Evolutionary conservation across 2,797 vertebrate genomes (phyloP).

Genomic region (Centroberyx gerrardi): DNA sequence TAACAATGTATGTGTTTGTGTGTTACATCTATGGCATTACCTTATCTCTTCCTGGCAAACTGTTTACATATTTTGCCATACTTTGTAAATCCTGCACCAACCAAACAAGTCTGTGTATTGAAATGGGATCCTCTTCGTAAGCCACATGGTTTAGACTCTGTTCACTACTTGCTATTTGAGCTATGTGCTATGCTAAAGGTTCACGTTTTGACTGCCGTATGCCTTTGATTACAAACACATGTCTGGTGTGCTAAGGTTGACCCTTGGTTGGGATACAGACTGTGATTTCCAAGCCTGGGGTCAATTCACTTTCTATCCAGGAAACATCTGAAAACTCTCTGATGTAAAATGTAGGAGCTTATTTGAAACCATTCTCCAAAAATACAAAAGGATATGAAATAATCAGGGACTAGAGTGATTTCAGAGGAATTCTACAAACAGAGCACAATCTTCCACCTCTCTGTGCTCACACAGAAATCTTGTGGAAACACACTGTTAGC

Average conservation of each 20-base stretch:
- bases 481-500: conserved; percentile 32
- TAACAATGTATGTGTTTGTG: conserved; percentile 27
- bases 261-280: conserved; percentile 55
- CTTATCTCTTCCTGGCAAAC: not conserved
- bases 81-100: too few relatives aligned
- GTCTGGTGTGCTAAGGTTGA: conserved; percentile 57
- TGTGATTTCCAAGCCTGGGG: conserved; percentile 27
- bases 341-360: conserved; percentile 27
- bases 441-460: conserved; percentile 12
- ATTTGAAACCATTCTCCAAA: conserved; percentile 32
- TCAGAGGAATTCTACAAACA: conserved; percentile 32
- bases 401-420: conserved; percentile 9
- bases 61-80: too few relatives aligned
- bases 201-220: conserved; percentile 51
- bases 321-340: conserved; percentile 45
- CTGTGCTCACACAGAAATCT: conserved; percentile 31
- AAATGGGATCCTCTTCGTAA: conserved; percentile 30
- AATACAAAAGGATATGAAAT: conserved; percentile 16
- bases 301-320: conserved; percentile 32
- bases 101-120: conserved; percentile 5
- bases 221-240: conserved; percentile 66
- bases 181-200: conserved; percentile 25
- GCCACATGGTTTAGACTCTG: conserved; percentile 16
- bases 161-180: conserved; percentile 30
- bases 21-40: not conserved